A percentile compares a stretch with the other conserved stretches of the same genome.
Conservation (phyloP, 2,113 vertebrate genomes). For the Misgurnus anguillicaudatus region DNA sequence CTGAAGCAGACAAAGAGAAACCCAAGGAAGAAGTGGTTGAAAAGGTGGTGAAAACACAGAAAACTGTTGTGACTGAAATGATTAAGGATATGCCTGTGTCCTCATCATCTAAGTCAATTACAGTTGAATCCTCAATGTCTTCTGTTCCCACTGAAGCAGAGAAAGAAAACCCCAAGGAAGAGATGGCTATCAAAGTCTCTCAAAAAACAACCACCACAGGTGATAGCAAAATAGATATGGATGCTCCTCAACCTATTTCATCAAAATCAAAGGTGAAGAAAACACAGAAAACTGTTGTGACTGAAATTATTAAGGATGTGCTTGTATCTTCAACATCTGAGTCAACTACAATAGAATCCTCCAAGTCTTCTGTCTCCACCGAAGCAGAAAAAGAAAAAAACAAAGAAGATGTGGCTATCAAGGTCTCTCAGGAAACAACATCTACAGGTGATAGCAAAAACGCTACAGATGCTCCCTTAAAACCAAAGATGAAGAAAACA, state of each 20-base stretch:
- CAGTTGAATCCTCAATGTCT: slow-evolving; percentile 50
- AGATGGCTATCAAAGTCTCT: slow-evolving; percentile 38
- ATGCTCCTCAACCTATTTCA: background rate
- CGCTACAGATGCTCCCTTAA: background rate
- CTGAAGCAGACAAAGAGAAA: slow-evolving; percentile 52
- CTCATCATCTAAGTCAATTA: slow-evolving; percentile 49
- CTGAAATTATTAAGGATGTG: slow-evolving; percentile 25
- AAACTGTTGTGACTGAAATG: background rate
- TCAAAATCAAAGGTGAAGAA: slow-evolving; percentile 19
- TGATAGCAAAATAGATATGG: background rate
- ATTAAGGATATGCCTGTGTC: slow-evolving; percentile 24
- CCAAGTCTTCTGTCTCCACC: slow-evolving; percentile 35
- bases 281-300: background rate
- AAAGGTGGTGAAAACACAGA: slow-evolving; percentile 40
- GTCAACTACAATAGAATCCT: slow-evolving; percentile 49
- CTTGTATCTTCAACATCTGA: slow-evolving; percentile 38
- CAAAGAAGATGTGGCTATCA: slow-evolving; percentile 39
- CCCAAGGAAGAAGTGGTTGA: slow-evolving; percentile 38
- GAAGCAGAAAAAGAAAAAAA: too few species aligned
- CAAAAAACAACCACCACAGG: slow-evolving; percentile 23
- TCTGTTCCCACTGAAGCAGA: slow-evolving; percentile 48
- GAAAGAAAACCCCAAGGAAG: slow-evolving; percentile 44
- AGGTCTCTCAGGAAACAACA: slow-evolving; percentile 41
- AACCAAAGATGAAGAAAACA: slow-evolving; percentile 20
- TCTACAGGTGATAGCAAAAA: background rate